A percentile compares a stretch with the other conserved stretches of the same genome.
Evolutionary conservation across 1,140 invertebrate genomes (phyloP).

Genomic region (Drosophila sp.): DNA sequence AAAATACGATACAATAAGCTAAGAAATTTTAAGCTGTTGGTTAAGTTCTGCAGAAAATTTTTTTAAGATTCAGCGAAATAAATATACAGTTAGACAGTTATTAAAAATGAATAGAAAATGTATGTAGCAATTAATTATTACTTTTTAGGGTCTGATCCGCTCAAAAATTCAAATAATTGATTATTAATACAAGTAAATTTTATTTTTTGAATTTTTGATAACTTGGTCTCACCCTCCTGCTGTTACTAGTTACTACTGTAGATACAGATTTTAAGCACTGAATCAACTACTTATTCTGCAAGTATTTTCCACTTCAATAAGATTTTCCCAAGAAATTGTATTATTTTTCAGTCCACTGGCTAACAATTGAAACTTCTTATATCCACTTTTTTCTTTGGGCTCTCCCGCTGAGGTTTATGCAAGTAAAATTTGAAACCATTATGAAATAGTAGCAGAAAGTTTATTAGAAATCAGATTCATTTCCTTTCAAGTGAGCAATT

Average conservation of each 20-base stretch:
- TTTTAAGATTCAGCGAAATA: no score
- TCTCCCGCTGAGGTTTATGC: constrained; percentile 38
- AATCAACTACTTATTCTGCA: no score
- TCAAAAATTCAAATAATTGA: no score
- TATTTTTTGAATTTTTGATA: neutral
- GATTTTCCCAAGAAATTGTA: neutral
- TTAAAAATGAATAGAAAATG: no score
- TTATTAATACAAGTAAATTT: neutral
- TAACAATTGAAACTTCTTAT: constrained; percentile 14
- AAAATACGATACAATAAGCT: no score
- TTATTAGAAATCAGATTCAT: constrained; percentile 41
- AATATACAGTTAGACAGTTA: no score
- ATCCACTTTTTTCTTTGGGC: neutral
- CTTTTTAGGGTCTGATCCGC: no score
- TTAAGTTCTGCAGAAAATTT: no score
- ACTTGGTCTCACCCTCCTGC: no score
- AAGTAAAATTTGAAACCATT: constrained; percentile 31
- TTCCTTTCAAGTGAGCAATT: constrained; percentile 48
- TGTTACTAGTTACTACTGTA: neutral
- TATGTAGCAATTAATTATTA: no score
- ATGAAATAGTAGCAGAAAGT: constrained; percentile 22
- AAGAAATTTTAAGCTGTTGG: no score
- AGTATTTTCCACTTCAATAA: constrained; percentile 2
- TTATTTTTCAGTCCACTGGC: constrained; percentile 21
- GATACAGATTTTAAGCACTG: neutral